Conservation (phyloP, 2,888 invertebrate genomes). For the Sclerodermus sp. region DNA sequence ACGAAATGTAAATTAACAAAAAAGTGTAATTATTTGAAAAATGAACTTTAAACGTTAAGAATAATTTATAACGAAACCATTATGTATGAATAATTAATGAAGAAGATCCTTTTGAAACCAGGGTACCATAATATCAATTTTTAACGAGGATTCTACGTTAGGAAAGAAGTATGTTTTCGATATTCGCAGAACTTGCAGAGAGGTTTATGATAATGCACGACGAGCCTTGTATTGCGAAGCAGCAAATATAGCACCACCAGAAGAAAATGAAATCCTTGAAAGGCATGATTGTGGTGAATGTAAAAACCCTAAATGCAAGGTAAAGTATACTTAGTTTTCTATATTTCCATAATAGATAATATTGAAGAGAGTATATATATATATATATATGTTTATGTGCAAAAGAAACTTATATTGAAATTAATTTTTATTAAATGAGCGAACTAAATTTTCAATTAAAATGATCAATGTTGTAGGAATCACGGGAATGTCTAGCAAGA, state of each 20-base stretch:
- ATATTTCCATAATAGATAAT: too few relatives aligned
- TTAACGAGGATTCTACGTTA: conserved; percentile 83
- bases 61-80: too few relatives aligned
- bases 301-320: conserved; percentile 54
- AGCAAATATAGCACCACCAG: conserved; percentile 45
- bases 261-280: conserved; percentile 45
- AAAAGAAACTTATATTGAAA: background rate
- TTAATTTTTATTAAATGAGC: too few relatives aligned
- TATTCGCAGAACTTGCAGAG: conserved; percentile 83
- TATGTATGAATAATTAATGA: too few relatives aligned
- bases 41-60: too few relatives aligned
- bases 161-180: conserved; percentile 92
- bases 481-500: conserved; percentile 61
- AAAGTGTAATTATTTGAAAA: too few relatives aligned
- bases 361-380: too few relatives aligned
- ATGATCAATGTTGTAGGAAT: too few relatives aligned
- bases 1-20: too few relatives aligned
- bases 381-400: too few relatives aligned
- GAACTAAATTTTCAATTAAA: too few relatives aligned
- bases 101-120: too few relatives aligned
- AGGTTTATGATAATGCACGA: conserved; percentile 86
- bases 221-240: conserved; percentile 67
- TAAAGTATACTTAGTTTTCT: conserved; percentile 19
- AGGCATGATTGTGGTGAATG: conserved; percentile 48
- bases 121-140: conserved; percentile 88